Base-by-base conservation (phyloP, 2,113 vertebrate species). In the Brachyhypopomus gauderio region DNA sequence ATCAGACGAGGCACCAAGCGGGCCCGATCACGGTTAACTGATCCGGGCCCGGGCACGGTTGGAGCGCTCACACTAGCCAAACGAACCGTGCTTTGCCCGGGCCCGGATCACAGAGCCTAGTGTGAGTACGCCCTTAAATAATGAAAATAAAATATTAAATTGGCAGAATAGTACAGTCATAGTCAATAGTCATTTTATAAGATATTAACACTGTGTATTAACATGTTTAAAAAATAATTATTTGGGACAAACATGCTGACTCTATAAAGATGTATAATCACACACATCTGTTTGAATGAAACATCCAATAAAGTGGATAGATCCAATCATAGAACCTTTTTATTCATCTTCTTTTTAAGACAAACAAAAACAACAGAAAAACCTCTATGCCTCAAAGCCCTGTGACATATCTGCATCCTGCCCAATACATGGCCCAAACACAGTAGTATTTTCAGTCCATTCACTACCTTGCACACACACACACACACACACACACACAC, bases 391-490 rank as follows among this genome's bases (percentile, higher is more conserved):
- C 75, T 81, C 56, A 79, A 27, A 64, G 59, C 64, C 72, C 75
- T 79, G 14, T 71, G 52, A 79, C 56, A 79, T 83, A 25, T 84
- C 83, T 81, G 55, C 80, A 83, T 85, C 85, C 82, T 79, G 64
- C 81, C 87, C 84, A 91, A 90, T 86, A 93, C 90, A 92, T 89
- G 88, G 83, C 90, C 86, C 89, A 87, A 91, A 92, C 91, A 92
- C 91, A 92, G 91, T 89, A 90, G 88, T 89, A 83, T 89, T 88
- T 91, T 88, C 88, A 82, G 85, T 90, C 82, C 87, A 86, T 86
- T 91, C 86, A 76, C 83, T 84, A 87, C 86, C 81, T 86, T 89
- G 92, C 90, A 90, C 85, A 90, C 89, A 92, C 87, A 87, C 84
- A 85, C 73, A 88, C 86, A 88, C 84, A 85, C 67, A 74, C 71